Evolutionary conservation across 1,140 invertebrate genomes (phyloP).

Genomic region (Lasaia peninsularis): DNA sequence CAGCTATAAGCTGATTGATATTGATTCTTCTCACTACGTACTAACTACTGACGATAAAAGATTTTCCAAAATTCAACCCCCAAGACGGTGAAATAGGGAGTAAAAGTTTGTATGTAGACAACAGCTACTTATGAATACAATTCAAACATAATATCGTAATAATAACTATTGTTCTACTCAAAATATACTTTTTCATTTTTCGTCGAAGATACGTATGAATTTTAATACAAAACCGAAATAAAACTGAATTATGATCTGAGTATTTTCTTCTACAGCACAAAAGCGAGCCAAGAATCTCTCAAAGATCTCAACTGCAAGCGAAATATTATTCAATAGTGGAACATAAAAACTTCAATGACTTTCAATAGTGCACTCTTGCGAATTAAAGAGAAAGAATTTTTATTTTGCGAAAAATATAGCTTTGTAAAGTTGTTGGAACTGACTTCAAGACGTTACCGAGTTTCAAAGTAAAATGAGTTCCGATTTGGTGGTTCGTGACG

Average conservation of each 20-base stretch:
- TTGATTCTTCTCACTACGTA: too few species aligned
- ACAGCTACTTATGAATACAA: too few species aligned
- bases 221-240: neutral
- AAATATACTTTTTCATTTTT: too few species aligned
- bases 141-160: too few species aligned
- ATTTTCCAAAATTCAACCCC: too few species aligned
- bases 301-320: neutral
- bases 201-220: neutral
- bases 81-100: too few species aligned
- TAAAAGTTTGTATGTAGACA: too few species aligned
- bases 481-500: constrained; percentile 3
- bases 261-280: constrained; percentile 4
- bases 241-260: neutral
- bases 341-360: constrained; percentile 5
- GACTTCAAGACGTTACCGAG: constrained; percentile 3
- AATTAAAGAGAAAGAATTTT: constrained; percentile 8
- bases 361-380: constrained; percentile 1
- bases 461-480: neutral
- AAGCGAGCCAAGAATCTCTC: constrained; percentile 4
- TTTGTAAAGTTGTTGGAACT: constrained; percentile 3
- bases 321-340: constrained; percentile 7
- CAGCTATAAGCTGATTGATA: too few species aligned
- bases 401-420: constrained; percentile 7
- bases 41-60: too few species aligned
- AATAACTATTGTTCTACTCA: too few species aligned